phyloP scores from a whole-genome alignment of 2,797 vertebrate genomes.

The Hippopotamyrus pictus region DNA sequence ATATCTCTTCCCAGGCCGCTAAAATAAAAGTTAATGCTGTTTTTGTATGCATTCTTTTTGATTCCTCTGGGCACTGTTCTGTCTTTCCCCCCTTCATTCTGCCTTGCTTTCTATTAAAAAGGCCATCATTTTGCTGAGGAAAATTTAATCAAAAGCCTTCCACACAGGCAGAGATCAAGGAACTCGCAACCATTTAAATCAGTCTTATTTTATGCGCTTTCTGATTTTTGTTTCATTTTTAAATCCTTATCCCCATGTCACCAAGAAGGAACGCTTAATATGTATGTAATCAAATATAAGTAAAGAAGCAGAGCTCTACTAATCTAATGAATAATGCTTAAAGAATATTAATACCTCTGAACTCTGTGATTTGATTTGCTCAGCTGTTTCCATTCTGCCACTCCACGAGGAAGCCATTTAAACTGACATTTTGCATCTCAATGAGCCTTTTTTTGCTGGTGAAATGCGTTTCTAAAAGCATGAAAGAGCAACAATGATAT shows the following conservation, averaged over 20 bases:
- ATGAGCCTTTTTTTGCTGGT: constrained; percentile 16
- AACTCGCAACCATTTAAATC: constrained; percentile 43
- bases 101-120: constrained; percentile 36
- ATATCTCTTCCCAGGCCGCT: constrained; percentile 36
- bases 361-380: constrained; percentile 31
- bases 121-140: constrained; percentile 36
- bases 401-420: constrained; percentile 13
- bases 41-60: constrained; percentile 33
- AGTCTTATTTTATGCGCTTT: constrained; percentile 30
- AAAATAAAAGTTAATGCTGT: constrained; percentile 29
- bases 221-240: constrained; percentile 30
- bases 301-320: constrained; percentile 24
- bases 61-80: constrained; percentile 40
- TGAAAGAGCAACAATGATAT: constrained; percentile 9
- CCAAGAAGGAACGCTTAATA: constrained; percentile 24
- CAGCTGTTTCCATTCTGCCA: constrained; percentile 20
- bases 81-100: constrained; percentile 32
- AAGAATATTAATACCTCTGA: constrained; percentile 30
- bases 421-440: constrained; percentile 26
- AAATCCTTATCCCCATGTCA: constrained; percentile 31
- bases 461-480: constrained; percentile 17
- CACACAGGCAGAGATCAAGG: constrained; percentile 43
- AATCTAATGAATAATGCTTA: constrained; percentile 37
- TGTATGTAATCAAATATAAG: constrained; percentile 25
- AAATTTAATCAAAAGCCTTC: constrained; percentile 43